Percentiles rank a stretch among this genome's conserved stretches.
Evolutionary conservation across 2,888 invertebrate genomes (phyloP).

Genomic region (Globia sparganii): DNA sequence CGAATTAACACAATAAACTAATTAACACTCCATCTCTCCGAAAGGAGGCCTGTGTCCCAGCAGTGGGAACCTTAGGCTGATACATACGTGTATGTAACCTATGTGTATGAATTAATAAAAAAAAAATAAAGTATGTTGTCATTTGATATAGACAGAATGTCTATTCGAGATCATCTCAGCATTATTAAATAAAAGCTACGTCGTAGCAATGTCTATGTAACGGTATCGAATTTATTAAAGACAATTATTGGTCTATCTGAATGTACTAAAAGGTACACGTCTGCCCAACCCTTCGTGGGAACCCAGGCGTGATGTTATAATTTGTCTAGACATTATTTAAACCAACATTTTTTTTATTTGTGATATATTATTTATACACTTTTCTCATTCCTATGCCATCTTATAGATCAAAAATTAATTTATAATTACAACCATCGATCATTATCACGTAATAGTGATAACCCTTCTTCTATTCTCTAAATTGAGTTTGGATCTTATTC

Average conservation of each 20-base stretch:
- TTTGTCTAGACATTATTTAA: neutral
- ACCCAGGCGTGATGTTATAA: neutral
- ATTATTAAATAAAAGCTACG: conserved; percentile 4
- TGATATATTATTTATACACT: neutral
- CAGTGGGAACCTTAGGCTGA: too few relatives aligned
- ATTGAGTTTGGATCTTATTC: conserved; percentile 32
- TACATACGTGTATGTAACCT: too few relatives aligned
- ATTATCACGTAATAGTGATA: conserved; percentile 14
- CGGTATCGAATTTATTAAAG: neutral
- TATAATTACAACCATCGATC: conserved; percentile 55
- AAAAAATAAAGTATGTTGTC: neutral
- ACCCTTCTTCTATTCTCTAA: conserved; percentile 21
- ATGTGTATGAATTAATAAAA: neutral
- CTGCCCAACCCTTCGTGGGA: neutral
- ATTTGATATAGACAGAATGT: neutral
- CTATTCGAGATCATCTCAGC: conserved; percentile 18
- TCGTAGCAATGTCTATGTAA: conserved; percentile 11
- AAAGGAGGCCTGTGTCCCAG: too few relatives aligned
- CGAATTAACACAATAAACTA: neutral
- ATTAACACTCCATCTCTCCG: neutral
- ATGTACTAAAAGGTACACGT: neutral
- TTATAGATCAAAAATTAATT: conserved; percentile 34
- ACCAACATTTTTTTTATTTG: neutral
- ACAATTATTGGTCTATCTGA: neutral
- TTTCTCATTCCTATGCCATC: conserved; percentile 7